Evolutionary conservation across 2,888 invertebrate species (phyloP).

Genomic region (Maniola hyperantus): DNA sequence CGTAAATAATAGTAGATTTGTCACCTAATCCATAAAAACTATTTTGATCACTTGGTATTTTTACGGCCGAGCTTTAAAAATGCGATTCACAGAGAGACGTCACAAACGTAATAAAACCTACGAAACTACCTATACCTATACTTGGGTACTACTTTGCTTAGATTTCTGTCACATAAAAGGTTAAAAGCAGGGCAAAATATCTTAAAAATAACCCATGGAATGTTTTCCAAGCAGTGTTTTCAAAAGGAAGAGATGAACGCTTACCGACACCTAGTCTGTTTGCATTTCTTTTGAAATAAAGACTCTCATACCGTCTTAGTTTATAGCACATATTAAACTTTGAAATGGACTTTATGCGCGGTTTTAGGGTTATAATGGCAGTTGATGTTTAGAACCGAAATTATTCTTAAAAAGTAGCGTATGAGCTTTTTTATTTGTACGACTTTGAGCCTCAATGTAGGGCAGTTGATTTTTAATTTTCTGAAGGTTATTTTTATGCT

Average conservation of each 20-base stretch:
- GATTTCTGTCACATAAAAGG: conserved; percentile 30
- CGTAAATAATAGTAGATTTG: not conserved
- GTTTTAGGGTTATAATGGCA: conserved; percentile 24
- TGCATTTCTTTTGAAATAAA: conserved; percentile 39
- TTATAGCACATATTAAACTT: conserved; percentile 37
- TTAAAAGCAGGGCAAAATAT: conserved; percentile 33
- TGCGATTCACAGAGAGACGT: not conserved
- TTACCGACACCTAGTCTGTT: conserved; percentile 38
- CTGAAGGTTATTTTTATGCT: not conserved
- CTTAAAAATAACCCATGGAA: conserved; percentile 37
- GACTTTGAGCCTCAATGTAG: not conserved
- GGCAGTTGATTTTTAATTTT: not conserved
- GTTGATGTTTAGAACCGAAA: conserved; percentile 15
- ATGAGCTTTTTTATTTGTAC: not conserved
- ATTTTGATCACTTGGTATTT: too few relatives aligned
- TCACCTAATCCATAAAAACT: not conserved
- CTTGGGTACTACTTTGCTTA: conserved; percentile 10
- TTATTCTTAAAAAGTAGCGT: not conserved
- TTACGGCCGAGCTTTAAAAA: not conserved
- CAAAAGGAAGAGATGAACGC: conserved; percentile 38
- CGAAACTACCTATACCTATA: conserved; percentile 6
- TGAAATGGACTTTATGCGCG: conserved; percentile 26
- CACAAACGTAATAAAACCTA: not conserved
- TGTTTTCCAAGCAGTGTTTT: conserved; percentile 36
- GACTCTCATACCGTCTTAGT: conserved; percentile 30